Evolutionary conservation across 2,797 vertebrate species (phyloP).

Genomic region (Platyrinchus mystaceus): DNA sequence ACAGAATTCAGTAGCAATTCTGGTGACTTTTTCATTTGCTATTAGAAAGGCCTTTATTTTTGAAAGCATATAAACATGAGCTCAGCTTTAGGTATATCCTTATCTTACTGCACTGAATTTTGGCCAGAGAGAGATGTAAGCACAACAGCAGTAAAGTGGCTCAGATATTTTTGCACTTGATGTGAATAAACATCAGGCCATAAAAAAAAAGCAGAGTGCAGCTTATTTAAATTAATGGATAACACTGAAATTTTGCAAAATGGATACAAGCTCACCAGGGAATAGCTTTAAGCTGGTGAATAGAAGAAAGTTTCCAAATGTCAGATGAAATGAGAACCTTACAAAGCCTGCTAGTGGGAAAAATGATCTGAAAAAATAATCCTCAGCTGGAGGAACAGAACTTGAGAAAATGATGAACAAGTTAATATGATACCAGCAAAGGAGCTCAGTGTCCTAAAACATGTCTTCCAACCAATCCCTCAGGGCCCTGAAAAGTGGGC

Average conservation of each 20-base stretch:
- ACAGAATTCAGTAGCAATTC: neutral
- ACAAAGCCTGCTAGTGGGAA: neutral
- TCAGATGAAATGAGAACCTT: neutral
- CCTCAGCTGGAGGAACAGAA: neutral
- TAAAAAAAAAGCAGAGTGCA: neutral
- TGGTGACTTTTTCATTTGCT: neutral
- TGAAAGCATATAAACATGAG: neutral
- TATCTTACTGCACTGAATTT: neutral
- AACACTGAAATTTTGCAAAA: neutral
- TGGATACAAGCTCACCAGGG: neutral
- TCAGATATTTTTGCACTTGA: neutral
- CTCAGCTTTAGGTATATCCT: neutral
- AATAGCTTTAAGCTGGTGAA: neutral
- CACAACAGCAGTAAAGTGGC: neutral
- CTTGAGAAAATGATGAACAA: neutral
- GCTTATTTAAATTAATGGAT: neutral
- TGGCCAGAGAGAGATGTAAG: neutral
- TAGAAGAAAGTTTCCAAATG: neutral
- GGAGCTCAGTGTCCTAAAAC: neutral
- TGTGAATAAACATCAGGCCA: neutral
- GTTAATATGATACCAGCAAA: neutral
- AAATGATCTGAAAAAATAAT: neutral
- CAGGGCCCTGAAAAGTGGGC: neutral
- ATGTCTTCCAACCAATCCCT: neutral
- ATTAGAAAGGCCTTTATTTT: neutral